A percentile compares a stretch with the other conserved stretches of the same genome.
Conservation (phyloP, 1,140 invertebrate species). For the Cryptotermes secundus region DNA sequence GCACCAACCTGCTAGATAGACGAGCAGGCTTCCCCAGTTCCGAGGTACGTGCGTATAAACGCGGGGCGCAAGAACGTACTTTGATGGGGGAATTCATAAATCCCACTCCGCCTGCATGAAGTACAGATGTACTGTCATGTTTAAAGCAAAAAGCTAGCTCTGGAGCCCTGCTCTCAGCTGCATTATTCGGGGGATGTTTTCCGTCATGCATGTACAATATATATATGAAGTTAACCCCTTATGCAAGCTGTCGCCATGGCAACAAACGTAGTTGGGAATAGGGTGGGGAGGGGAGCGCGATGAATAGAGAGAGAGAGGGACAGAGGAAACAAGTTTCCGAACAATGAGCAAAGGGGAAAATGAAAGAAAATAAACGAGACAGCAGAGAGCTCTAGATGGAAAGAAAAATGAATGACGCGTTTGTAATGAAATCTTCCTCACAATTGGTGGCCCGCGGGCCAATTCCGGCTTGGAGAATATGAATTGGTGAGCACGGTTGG, state of each 20-base stretch:
- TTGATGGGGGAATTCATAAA: too few species aligned
- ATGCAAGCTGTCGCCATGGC: background rate
- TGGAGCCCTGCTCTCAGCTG: too few species aligned
- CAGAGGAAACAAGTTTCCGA: background rate
- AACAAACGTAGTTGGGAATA: background rate
- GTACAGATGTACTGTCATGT: too few species aligned
- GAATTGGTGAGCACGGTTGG: background rate
- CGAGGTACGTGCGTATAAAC: too few species aligned
- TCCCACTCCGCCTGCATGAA: too few species aligned
- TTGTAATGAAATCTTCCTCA: background rate
- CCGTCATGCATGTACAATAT: too few species aligned
- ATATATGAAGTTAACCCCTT: background rate
- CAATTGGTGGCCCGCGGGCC: background rate
- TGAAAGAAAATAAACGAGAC: background rate
- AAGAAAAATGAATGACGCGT: background rate
- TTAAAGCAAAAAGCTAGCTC: too few species aligned
- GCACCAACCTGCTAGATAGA: too few species aligned
- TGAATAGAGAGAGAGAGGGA: background rate
- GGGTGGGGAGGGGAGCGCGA: background rate
- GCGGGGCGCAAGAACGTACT: too few species aligned
- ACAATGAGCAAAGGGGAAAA: background rate
- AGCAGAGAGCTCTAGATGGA: background rate
- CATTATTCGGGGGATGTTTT: too few species aligned
- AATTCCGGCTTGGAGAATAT: background rate
- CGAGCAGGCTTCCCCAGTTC: too few species aligned